Evolutionary conservation across 2,113 vertebrate genomes (phyloP).

Genomic region (Felis chaus): DNA sequence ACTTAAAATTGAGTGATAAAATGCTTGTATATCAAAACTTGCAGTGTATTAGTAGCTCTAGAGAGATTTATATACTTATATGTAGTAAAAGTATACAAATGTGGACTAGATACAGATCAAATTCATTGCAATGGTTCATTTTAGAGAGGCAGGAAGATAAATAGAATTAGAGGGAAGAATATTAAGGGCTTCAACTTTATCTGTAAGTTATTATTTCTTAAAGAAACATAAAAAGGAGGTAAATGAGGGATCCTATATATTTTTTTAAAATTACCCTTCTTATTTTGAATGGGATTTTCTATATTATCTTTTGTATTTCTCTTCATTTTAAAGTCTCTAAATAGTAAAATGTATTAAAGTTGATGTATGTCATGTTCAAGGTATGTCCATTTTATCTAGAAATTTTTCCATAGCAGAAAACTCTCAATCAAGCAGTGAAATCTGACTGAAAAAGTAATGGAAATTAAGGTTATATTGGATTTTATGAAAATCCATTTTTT

Average conservation of each 20-base stretch:
- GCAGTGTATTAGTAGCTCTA: background rate
- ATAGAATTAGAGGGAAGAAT: background rate
- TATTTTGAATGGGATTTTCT: background rate
- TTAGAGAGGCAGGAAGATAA: background rate
- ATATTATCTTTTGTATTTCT: background rate
- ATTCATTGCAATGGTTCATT: background rate
- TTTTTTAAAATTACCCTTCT: background rate
- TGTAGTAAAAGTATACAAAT: background rate
- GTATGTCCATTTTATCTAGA: background rate
- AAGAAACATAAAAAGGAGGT: background rate
- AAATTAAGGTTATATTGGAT: background rate
- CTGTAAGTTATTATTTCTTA: background rate
- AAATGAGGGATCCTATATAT: background rate
- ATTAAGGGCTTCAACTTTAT: background rate
- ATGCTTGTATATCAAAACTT: background rate
- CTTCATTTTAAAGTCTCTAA: conserved; percentile 21
- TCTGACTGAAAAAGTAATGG: background rate
- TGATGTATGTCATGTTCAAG: background rate
- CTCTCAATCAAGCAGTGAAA: background rate
- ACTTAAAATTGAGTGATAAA: conserved; percentile 8
- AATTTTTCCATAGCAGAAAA: background rate
- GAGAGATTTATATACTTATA: background rate
- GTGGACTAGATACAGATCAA: background rate
- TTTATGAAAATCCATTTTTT: conserved; percentile 1
- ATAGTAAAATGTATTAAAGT: background rate